These are phyloP conservation scores for Argya squamiceps DNA, from an alignment of 2,797 vertebrate genomes.

Conservation along the genomic window DNA sequence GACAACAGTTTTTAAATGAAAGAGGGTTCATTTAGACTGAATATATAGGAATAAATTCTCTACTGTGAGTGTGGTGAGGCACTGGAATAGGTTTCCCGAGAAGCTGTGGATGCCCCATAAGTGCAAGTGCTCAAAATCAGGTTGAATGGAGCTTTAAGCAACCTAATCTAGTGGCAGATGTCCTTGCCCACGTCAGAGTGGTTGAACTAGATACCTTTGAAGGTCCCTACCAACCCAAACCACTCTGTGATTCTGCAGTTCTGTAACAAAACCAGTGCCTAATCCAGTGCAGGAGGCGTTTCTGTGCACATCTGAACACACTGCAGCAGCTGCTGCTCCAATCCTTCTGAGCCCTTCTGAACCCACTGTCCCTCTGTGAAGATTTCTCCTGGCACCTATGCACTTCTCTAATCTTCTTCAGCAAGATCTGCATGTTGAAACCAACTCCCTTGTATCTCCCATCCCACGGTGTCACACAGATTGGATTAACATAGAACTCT, in stretches of 20 bases:
- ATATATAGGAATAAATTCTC: neutral
- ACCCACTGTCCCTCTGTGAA: neutral
- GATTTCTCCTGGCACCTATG: neutral
- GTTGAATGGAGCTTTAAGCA: neutral
- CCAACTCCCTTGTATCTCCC: neutral
- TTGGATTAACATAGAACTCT: neutral
- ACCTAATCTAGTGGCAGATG: neutral
- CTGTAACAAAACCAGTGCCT: neutral
- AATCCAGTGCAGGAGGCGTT: fast-evolving
- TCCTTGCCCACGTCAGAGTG: neutral
- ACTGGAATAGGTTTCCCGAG: neutral
- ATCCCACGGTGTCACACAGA: neutral
- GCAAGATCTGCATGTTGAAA: neutral
- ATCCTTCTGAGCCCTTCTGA: neutral
- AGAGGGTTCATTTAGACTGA: neutral
- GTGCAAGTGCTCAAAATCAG: neutral
- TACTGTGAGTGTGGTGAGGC: neutral
- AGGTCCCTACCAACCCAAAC: neutral
- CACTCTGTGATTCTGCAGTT: fast-evolving
- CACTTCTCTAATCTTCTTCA: neutral
- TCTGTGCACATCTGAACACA: neutral
- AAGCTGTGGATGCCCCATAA: neutral
- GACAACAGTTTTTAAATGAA: neutral
- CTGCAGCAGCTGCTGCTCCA: neutral
- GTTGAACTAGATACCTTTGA: neutral